Base-by-base conservation (phyloP, 2,888 invertebrate species). In the Orthosia cruda region DNA sequence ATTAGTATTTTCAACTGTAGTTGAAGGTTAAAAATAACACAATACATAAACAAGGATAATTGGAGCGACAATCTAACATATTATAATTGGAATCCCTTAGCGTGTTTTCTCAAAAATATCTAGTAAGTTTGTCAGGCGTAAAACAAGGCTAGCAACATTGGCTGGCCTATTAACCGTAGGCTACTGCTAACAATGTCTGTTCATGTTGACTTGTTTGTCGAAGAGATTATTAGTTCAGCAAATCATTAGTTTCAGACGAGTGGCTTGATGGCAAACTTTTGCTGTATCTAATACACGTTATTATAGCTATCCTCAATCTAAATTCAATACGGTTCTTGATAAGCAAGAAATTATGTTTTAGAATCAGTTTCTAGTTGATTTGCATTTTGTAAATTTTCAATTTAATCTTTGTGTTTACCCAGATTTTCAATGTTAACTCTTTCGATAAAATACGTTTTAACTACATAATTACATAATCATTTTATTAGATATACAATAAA, bases 201-300 rank as follows among this genome's bases (percentile, higher is more conserved):
- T 32, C 3, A 80, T 61, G 18, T 75, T 64, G 63, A 74, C 70
- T 80, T 74, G 61, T 74, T 71, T 84, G 57, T 68, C 54, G 57
- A 74, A 54, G 50, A 67, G 58, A 76, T 67, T 75, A 75, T 72
- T 79, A 74, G 75, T 82, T 72, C 45, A 79, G 70, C 66, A 75
- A 75, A 77, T 74, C 79, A 82, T 79, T 78, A 62, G 54, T 82
- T 73, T 61, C 73, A 52, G 71, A 78, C 54, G 50, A 72, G 12
- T 52, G 45, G 71, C 69, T 67, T 78, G n/a, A 52, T 59, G 50
- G 45, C 32, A 69, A 79, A 71, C 63, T 81, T 81, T 66, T 75
- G n/a, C 61, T 66, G 62, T 70, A 58, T 70, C 77, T 77, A 71
- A 74, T 66, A 69, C 45, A 58, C 20, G 58, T 63, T 77, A 78